Base-by-base conservation (phyloP, 2,888 invertebrate genomes). In the Ctenicera cuprea region DNA sequence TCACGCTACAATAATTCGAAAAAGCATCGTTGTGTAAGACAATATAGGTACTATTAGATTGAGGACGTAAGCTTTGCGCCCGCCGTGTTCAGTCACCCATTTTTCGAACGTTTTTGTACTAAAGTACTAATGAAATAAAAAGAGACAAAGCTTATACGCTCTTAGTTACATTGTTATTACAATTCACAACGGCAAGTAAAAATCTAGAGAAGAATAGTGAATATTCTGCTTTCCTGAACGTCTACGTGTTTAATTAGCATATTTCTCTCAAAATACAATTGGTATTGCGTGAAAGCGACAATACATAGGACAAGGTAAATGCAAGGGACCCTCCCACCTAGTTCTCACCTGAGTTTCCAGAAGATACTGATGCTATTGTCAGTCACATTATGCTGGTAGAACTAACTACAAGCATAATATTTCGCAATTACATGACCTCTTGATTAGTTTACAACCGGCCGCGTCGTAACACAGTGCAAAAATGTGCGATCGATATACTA, bases 311-410 rank as follows among this genome's bases (percentile, higher is more conserved):
- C 84, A 83, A 84, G 83, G 83, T 82, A 82, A 82, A 76, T 68
- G 77, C 63, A 75, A 76, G 75, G 75, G 78, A 76, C 77, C 79
- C 80, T 82, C 81, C 83, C 82, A 82, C 82, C 80, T 75, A 75
- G 70, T 79, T 82, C 82, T 83, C 85, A 85, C 85, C 82, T 83
- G 82, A 79, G 79, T 79, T 79, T 79, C 78, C 80, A 81, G 82
- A 82, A 82, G 80, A 80, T 79, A 80, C 79, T 70, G 75, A 74
- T 65, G 78, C 80, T 73, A 83, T 81, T 81, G 82, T 82, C 82
- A 84, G 84, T 85, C 81, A 75, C 68, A 78, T 80, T 76, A 81
- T 78, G 78, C 81, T 79, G 75, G 77, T 79, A 75, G 73, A 75
- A 78, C 74, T 73, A 78, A 74, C 76, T 78, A 79, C 79, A 79